Percentiles rank a stretch among this genome's conserved stretches.
Evolutionary conservation across 92 coral and sea anemone species (phyloP).

Genomic region (Plumapathes pennacea): DNA sequence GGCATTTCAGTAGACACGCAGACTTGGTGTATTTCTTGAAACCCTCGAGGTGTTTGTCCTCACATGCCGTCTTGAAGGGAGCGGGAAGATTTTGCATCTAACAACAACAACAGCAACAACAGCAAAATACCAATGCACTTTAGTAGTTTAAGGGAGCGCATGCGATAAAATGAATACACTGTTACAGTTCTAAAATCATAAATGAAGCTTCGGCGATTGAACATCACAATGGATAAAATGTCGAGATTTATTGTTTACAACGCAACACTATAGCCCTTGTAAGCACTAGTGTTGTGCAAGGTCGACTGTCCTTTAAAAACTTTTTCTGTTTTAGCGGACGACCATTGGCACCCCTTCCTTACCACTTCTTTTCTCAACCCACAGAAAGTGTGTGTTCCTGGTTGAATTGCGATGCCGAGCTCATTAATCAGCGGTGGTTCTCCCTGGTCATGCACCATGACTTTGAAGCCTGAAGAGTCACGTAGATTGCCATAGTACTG

Average conservation of each 20-base stretch:
- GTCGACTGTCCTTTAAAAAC: background rate
- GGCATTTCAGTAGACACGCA: constrained; percentile 87
- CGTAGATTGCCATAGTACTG: constrained; percentile 94
- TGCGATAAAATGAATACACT: too few species aligned
- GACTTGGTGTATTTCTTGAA: constrained; percentile 95
- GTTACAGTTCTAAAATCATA: too few species aligned
- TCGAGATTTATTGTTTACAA: too few species aligned
- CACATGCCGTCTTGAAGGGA: constrained; percentile 90
- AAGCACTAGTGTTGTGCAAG: background rate
- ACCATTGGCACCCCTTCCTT: too few species aligned
- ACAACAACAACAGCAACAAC: background rate
- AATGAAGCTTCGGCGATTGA: too few species aligned
- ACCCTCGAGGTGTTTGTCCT: constrained; percentile 79
- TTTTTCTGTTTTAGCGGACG: too few species aligned
- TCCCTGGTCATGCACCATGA: constrained; percentile 98
- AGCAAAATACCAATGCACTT: background rate
- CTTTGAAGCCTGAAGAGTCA: constrained; percentile 98
- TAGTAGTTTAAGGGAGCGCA: too few species aligned
- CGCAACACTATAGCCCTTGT: background rate
- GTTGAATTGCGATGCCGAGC: constrained; percentile 97
- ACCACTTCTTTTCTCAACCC: constrained; percentile 95
- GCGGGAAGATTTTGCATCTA: constrained; percentile 89
- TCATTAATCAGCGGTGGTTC: constrained; percentile 99
- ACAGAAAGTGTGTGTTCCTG: constrained; percentile 97
- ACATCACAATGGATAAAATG: too few species aligned